Base-by-base conservation (phyloP, 2,888 invertebrate species). In the Ormyrus thymus region DNA sequence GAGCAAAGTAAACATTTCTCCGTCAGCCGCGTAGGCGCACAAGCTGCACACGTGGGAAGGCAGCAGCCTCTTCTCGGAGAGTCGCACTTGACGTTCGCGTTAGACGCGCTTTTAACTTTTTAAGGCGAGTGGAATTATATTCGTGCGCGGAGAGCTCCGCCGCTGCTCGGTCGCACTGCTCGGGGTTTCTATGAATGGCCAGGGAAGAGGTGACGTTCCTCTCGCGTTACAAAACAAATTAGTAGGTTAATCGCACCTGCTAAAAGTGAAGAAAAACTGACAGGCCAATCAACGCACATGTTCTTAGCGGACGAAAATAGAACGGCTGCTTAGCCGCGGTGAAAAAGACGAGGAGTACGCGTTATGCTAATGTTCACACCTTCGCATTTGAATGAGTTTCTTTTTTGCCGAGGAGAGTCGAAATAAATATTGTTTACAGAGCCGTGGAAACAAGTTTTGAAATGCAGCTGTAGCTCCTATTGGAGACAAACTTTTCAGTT, bases 351-450 rank as follows among this genome's bases (percentile, higher is more conserved):
- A 15, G 43, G 10, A 56, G 65, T 71, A 29, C 29, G 29, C 77
- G 66, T 78, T 71, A 77, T 74, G 80, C 62, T 77, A 80, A 80
- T 77, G 75, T 66, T 56, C 62, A 66, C 77, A 71, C 80, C 77
- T 71, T 75, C 72, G 72, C 3, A 29, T 29, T 4, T 29, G 29
- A 29, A 29, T 29, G 29, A 29, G 29, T 29, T 29, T 29, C 29
- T 29, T 29, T 29, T 29, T 29, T 29, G 29, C 29, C 29, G 29
- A 29, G 29, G 29, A 29, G 29, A 29, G 4, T 29, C 29, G 29
- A 4, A 29, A 3, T 29, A 29, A 29, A 29, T 29, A 29, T 29
- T 29, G 29, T 29, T 29, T 29, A 4, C 29, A 29, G 29, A 29
- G 29, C 29, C 29, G 29, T 29, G 29, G 29, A 29, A 29, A 29